Evolutionary conservation across 2,797 vertebrate species (phyloP).

Genomic region (Mormyrus proboscirostris): DNA sequence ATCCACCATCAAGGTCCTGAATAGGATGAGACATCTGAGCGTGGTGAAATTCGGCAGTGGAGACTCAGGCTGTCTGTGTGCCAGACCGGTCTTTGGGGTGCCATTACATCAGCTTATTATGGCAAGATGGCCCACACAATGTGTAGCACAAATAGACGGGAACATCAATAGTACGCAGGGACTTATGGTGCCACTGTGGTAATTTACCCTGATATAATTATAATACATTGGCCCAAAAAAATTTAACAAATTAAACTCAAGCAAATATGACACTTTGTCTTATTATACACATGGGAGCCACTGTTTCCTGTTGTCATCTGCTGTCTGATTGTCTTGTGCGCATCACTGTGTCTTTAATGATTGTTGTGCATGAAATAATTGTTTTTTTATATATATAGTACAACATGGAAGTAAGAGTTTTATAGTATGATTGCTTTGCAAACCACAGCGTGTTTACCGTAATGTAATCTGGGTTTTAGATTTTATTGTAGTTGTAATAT

Average conservation of each 20-base stretch:
- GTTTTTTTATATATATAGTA: neutral
- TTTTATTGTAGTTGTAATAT: neutral
- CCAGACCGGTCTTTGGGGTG: neutral
- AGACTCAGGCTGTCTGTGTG: neutral
- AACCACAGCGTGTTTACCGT: neutral
- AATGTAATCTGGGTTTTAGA: neutral
- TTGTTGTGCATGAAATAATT: neutral
- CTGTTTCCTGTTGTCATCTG: constrained; percentile 19
- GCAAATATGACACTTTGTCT: constrained; percentile 2
- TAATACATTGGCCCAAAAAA: neutral
- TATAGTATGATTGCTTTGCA: neutral
- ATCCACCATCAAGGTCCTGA: neutral
- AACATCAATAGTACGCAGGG: neutral
- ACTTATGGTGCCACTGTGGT: neutral
- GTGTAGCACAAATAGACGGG: neutral
- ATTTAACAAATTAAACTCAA: neutral
- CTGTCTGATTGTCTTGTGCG: constrained; percentile 24
- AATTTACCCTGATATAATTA: neutral
- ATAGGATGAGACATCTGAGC: neutral
- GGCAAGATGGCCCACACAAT: neutral
- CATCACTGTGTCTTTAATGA: constrained; percentile 32
- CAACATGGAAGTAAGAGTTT: neutral
- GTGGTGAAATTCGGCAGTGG: neutral
- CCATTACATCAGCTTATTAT: neutral
- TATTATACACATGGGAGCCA: constrained; percentile 30